phyloP scores from a whole-genome alignment of 2,113 vertebrate species.

The Mustelus asterias region DNA sequence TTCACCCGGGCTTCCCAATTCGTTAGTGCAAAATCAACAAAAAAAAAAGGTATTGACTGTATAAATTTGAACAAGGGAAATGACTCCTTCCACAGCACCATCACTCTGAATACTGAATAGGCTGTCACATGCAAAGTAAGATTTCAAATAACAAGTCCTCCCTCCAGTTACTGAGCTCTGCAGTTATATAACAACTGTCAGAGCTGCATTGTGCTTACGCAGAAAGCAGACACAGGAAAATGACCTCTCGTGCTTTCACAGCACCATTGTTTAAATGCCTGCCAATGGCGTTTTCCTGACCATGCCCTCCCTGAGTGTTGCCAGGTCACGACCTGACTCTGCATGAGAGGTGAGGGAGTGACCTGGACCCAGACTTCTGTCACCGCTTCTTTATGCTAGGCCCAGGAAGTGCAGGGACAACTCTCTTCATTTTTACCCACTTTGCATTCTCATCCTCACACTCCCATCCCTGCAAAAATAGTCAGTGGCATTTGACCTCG shows the following conservation, averaged over 20 bases:
- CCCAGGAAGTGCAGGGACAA: neutral
- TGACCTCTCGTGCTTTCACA: neutral
- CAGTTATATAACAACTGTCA: neutral
- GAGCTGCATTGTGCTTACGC: neutral
- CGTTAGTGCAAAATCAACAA: neutral
- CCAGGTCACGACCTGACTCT: neutral
- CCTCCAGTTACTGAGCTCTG: neutral
- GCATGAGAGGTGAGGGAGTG: neutral
- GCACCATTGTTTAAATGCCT: neutral
- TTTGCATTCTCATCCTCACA: too few species aligned
- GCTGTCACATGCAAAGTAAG: neutral
- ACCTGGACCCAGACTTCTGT: neutral
- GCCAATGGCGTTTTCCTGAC: neutral
- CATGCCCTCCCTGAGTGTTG: neutral
- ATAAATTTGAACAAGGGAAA: neutral
- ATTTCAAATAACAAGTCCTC: neutral
- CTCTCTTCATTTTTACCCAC: neutral
- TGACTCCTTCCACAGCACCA: neutral
- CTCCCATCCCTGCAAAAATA: neutral
- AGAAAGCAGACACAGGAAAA: neutral
- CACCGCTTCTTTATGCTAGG: neutral
- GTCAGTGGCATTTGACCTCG: too few species aligned
- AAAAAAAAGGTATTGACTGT: neutral
- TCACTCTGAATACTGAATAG: neutral
- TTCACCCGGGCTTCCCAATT: neutral